Evolutionary conservation across 2,888 invertebrate genomes (phyloP), one percentile per base, ranked within the genome.

Genomic region (Phoronis australis): DNA sequence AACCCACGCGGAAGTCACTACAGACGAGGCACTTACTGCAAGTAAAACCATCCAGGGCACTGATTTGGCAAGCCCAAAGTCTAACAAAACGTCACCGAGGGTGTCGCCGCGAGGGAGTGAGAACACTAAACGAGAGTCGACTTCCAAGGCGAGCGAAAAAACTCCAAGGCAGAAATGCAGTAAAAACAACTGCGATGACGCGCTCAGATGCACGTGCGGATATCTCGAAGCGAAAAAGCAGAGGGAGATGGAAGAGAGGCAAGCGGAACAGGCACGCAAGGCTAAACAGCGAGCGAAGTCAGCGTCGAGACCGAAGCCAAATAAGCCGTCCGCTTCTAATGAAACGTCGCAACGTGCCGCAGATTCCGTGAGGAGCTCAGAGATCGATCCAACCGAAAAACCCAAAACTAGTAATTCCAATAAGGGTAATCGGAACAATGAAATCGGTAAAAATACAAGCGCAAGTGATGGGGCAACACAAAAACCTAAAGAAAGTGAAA

Each of bases 401-500:
- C 26, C 25, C 27, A 37, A 40, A 26, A 41, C 35, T 20, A 42
- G 26, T 39, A 12, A 18, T 37, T n/a, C 24, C 22, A 41, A 38
- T 46, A 26, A 43, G 42, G 26, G 42, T 42, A n/a, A 48, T 43
- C 20, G 53, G 53, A 6, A 46, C 46, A 12, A 1, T 38, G 6
- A 50, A 57, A 35, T 39, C 40, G 15, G 18, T 57, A 57, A 42
- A 56, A 54, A 26, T 50, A 48, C 20, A 57, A 57, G 37, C 39
- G 27, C 18, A 42, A 24, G 15, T 25, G n/a, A 26, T 31, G 26
- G 26, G 41, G 6, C 9, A 37, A n/a, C 27, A 47, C 9, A 35
- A 9, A 35, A n/a, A 9, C n/a, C 35, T 35, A 35, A 35, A 9
- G n/a, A n/a, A n/a, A n/a, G n/a, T n/a, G n/a, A n/a, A n/a, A n/a